Conservation (phyloP, 53 echinoderm and acorn worm species). For the Arbacia lixula region DNA sequence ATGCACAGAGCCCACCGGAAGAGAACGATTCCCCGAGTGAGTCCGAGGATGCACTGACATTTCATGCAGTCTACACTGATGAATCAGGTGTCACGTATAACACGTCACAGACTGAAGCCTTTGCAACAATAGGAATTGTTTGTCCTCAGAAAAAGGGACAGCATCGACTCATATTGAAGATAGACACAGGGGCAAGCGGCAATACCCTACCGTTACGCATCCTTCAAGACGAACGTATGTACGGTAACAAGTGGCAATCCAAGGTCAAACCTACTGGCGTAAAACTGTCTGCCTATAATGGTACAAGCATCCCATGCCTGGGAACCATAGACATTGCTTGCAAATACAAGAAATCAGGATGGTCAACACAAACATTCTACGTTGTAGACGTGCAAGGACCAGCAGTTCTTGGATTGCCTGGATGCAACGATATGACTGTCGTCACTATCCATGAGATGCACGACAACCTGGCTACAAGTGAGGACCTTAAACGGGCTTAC, state of each 20-base stretch:
- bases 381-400: constrained; percentile 47
- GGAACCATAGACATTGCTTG: constrained; percentile 40
- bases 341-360: constrained; percentile 17
- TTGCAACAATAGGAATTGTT: constrained; percentile 57
- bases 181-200: constrained; percentile 71
- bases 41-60: too few relatives aligned
- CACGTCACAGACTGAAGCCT: constrained; percentile 51
- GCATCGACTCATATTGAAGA: constrained; percentile 60
- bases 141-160: constrained; percentile 55
- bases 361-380: constrained; percentile 33
- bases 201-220: constrained; percentile 67
- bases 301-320: constrained; percentile 5
- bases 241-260: not conserved
- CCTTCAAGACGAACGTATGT: constrained; percentile 47
- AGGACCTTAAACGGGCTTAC: constrained; percentile 20
- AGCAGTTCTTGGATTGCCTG: constrained; percentile 13
- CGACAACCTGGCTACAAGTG: not conserved
- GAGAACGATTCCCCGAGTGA: too few relatives aligned
- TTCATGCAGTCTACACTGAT: too few relatives aligned
- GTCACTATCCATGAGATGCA: constrained; percentile 17
- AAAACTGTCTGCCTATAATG: constrained; percentile 15
- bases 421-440: not conserved
- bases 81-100: too few relatives aligned
- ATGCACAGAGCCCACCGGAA: too few relatives aligned
- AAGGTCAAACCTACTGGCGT: not conserved